phyloP scores from a whole-genome alignment of 1,140 invertebrate genomes.

The Phocides pigmalion region DNA sequence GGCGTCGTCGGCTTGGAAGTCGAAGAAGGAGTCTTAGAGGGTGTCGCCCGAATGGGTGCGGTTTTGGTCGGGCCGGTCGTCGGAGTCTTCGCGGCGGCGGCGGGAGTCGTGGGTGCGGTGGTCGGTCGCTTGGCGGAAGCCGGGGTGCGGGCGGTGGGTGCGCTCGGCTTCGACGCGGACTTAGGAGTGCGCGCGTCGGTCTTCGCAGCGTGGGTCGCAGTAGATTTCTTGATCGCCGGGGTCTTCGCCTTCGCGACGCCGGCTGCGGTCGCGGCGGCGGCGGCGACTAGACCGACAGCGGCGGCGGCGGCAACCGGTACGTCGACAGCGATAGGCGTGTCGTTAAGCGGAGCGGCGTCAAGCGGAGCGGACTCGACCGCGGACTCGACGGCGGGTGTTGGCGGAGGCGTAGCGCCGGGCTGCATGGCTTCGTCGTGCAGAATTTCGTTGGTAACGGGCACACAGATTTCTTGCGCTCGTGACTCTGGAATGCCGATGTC shows the following conservation, averaged over 20 bases:
- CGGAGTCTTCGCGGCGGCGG: conserved; percentile 37
- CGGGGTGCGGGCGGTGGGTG: conserved; percentile 42
- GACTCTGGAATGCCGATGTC: conserved; percentile 72
- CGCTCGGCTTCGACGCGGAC: conserved; percentile 42
- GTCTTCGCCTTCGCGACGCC: conserved; percentile 56
- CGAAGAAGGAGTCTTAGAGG: conserved; percentile 7
- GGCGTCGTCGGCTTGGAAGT: conserved; percentile 39
- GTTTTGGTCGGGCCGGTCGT: conserved; percentile 30
- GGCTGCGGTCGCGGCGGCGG: conserved; percentile 46
- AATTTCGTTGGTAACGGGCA: conserved; percentile 68
- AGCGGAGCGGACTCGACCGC: conserved; percentile 20
- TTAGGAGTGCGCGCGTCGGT: conserved; percentile 44
- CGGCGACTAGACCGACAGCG: conserved; percentile 48
- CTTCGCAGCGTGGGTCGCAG: conserved; percentile 47
- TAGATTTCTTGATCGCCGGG: conserved; percentile 54
- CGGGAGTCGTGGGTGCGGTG: conserved; percentile 40
- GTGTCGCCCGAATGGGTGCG: conserved; percentile 37
- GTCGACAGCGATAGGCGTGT: conserved; percentile 45
- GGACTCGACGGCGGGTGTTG: conserved; percentile 54
- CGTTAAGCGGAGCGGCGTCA: conserved; percentile 31
- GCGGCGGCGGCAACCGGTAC: conserved; percentile 30
- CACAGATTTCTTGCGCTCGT: conserved; percentile 72
- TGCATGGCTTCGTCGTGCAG: conserved; percentile 52
- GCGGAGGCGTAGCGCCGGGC: conserved; percentile 55
- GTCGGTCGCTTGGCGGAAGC: conserved; percentile 51